A percentile compares a stretch with the other conserved stretches of the same genome.
Evolutionary conservation across 1,140 invertebrate species (phyloP).

Genomic region (Geopemphigus sp.): DNA sequence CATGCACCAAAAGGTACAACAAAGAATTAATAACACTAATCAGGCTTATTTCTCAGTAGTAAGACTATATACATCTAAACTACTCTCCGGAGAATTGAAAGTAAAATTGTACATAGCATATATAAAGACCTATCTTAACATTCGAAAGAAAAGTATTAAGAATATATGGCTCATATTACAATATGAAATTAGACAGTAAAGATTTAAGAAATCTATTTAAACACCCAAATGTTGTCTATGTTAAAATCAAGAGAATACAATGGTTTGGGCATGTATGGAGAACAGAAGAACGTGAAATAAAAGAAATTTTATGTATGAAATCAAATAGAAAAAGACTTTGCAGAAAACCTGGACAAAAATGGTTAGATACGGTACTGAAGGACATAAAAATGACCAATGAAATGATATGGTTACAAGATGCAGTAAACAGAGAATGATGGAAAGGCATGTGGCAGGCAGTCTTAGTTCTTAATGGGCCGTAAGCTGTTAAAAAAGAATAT

Average conservation of each 20-base stretch:
- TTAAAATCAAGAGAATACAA: constrained; percentile 5
- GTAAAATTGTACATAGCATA: not conserved
- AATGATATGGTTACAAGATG: too few species aligned
- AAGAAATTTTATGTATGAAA: not conserved
- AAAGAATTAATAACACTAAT: not conserved
- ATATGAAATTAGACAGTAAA: constrained; percentile 45
- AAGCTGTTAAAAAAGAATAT: too few species aligned
- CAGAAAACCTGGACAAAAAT: not conserved
- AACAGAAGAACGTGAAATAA: not conserved
- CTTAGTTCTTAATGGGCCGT: too few species aligned
- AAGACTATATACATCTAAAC: constrained; percentile 10
- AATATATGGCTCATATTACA: not conserved
- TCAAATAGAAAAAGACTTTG: not conserved
- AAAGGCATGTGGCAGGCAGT: too few species aligned
- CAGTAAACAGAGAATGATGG: too few species aligned
- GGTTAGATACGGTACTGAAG: not conserved
- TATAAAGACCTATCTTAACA: not conserved
- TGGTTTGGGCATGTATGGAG: not conserved
- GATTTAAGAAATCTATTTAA: not conserved
- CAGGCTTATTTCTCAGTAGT: constrained; percentile 1
- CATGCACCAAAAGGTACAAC: constrained; percentile 3
- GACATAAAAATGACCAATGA: too few species aligned
- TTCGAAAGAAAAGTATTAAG: constrained; percentile 1
- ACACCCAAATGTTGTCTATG: not conserved
- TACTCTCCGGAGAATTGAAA: not conserved